phyloP scores from a whole-genome alignment of 2,797 vertebrate genomes.

The Parambassis ranga region DNA sequence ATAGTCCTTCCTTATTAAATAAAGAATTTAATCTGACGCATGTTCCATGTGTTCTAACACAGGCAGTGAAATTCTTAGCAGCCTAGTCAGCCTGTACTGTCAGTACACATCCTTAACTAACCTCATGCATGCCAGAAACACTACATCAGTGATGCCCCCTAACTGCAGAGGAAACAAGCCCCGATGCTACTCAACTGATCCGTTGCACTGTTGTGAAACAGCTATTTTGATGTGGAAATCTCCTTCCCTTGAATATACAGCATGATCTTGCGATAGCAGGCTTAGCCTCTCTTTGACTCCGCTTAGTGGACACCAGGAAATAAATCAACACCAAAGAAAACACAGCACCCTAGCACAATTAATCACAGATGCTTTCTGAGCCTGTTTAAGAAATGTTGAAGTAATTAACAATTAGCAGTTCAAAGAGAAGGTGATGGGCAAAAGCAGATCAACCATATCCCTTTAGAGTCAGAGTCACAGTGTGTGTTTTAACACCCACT shows the following conservation, averaged over 20 bases:
- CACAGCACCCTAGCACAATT: conserved; percentile 20
- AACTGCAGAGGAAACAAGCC: not conserved
- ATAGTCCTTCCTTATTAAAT: not conserved
- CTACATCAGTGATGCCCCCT: not conserved
- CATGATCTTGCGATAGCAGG: conserved; percentile 5
- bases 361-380: conserved; percentile 49
- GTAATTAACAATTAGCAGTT: conserved; percentile 64
- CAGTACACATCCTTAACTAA: too few species aligned
- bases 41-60: too few species aligned
- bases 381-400: conserved; percentile 48
- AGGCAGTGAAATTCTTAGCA: too few species aligned
- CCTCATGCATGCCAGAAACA: not conserved
- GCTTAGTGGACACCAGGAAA: conserved; percentile 27
- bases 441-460: conserved; percentile 22
- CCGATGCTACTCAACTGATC: not conserved
- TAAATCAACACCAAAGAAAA: conserved; percentile 45
- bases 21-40: not conserved
- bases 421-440: conserved; percentile 39
- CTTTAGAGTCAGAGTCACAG: not conserved
- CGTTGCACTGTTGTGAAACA: not conserved
- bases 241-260: not conserved
- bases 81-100: too few species aligned
- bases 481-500: conserved; percentile 55
- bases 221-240: conserved; percentile 10
- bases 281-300: conserved; percentile 4